These are phyloP conservation scores for Sphaeridia pumilis DNA, from an alignment of 2,888 invertebrate species.

Conservation along the genomic window DNA sequence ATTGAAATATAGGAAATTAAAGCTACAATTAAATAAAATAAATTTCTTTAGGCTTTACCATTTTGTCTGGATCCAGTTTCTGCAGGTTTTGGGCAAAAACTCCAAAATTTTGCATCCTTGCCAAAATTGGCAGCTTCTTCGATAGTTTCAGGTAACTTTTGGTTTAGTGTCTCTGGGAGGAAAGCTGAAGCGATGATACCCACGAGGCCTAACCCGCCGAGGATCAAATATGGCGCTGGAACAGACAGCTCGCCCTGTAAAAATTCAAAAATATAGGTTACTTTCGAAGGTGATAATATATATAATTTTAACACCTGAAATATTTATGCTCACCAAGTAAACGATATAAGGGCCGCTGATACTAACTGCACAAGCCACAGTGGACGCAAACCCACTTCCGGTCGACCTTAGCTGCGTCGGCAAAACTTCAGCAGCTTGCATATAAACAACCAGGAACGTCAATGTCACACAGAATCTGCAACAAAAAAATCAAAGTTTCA, in stretches of 20 bases:
- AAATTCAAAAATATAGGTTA: neutral
- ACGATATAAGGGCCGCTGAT: conserved; percentile 51
- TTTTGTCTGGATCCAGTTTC: too few relatives aligned
- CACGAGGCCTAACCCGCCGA: conserved; percentile 19
- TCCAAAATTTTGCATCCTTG: conserved; percentile 39
- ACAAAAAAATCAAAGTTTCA: neutral
- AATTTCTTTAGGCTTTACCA: too few relatives aligned
- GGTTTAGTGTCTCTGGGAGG: conserved; percentile 53
- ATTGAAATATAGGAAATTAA: too few relatives aligned
- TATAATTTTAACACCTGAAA: too few relatives aligned
- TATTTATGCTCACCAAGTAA: conserved; percentile 44
- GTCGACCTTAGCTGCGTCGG: conserved; percentile 57
- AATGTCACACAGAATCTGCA: conserved; percentile 40
- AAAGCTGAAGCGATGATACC: conserved; percentile 43
- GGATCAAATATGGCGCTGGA: neutral
- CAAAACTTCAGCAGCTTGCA: conserved; percentile 45
- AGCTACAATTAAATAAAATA: too few relatives aligned
- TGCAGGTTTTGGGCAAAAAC: conserved; percentile 25
- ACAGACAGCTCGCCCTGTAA: neutral
- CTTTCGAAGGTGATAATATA: neutral
- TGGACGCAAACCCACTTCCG: conserved; percentile 50
- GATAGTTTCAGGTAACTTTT: conserved; percentile 52
- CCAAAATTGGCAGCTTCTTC: conserved; percentile 51
- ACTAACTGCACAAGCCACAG: conserved; percentile 47
- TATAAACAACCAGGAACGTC: conserved; percentile 41